A percentile compares a stretch with the other conserved stretches of the same genome.
These are phyloP conservation scores for Campoplex nolae DNA, from an alignment of 2,888 invertebrate genomes.

Conservation along the genomic window DNA sequence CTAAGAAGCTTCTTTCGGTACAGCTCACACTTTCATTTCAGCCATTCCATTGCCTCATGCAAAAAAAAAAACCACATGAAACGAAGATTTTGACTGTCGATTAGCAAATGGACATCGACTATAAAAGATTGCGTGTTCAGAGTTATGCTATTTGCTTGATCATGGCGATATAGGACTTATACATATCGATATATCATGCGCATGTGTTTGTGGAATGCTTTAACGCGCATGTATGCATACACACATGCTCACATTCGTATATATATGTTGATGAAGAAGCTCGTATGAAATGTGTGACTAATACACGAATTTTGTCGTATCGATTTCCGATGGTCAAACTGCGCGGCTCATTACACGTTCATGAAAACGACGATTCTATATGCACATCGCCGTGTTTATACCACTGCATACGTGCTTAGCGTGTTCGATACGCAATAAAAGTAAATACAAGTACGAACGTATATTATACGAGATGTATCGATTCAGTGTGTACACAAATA, in stretches of 20 bases:
- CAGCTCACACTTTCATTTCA: slow-evolving; percentile 3
- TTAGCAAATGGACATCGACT: too few relatives aligned
- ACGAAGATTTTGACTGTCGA: too few relatives aligned
- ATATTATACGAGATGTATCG: neutral
- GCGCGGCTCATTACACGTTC: slow-evolving; percentile 60
- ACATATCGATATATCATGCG: neutral
- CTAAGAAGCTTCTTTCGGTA: slow-evolving; percentile 53
- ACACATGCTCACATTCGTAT: too few relatives aligned
- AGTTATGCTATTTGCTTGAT: neutral
- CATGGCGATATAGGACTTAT: neutral
- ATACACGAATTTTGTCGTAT: slow-evolving; percentile 41
- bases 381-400: slow-evolving; percentile 6
- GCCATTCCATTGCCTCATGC: neutral
- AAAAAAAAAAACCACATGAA: neutral
- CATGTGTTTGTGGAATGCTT: neutral
- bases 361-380: slow-evolving; percentile 54
- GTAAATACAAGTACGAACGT: neutral
- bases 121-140: too few relatives aligned
- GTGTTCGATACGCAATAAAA: neutral
- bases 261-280: neutral
- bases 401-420: neutral
- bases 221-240: neutral
- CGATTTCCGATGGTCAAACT: slow-evolving; percentile 59
- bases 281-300: slow-evolving; percentile 19
- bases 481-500: neutral